These are phyloP conservation scores for Macropis europaea DNA, from an alignment of 2,888 invertebrate species.

Conservation along the genomic window DNA sequence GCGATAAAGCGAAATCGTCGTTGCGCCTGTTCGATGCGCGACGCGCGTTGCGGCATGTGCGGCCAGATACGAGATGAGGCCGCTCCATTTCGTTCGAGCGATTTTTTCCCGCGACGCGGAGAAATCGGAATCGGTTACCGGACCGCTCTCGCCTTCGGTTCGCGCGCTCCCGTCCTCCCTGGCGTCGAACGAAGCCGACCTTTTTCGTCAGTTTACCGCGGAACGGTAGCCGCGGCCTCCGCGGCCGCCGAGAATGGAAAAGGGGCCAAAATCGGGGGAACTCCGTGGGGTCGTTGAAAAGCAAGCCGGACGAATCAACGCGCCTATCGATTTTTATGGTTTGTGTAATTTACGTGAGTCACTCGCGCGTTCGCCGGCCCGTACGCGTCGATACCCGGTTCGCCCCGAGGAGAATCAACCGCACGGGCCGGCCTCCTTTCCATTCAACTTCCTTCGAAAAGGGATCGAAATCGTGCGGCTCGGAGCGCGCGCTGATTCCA, in stretches of 20 bases:
- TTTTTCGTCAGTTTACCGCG: constrained; percentile 9
- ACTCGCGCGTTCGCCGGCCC: constrained; percentile 27
- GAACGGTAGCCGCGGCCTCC: neutral
- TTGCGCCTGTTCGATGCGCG: neutral
- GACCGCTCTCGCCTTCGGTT: too few relatives aligned
- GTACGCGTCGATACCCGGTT: constrained; percentile 18
- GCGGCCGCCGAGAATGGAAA: constrained; percentile 30
- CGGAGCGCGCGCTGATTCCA: too few relatives aligned
- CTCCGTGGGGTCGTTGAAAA: constrained; percentile 32
- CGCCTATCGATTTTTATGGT: constrained; percentile 48
- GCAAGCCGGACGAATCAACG: constrained; percentile 30
- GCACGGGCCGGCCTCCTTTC: constrained; percentile 9
- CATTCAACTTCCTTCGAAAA: constrained; percentile 18
- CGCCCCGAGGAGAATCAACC: constrained; percentile 7
- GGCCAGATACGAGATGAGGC: too few relatives aligned
- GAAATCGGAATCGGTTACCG: too few relatives aligned
- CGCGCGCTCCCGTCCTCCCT: too few relatives aligned
- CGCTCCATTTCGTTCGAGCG: too few relatives aligned
- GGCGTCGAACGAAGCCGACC: too few relatives aligned
- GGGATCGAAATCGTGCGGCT: constrained; percentile 21
- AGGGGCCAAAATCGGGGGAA: constrained; percentile 24
- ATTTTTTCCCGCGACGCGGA: too few relatives aligned
- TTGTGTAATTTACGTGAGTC: constrained; percentile 54
- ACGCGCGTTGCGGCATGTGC: constrained; percentile 1
- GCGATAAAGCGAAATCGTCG: constrained; percentile 2